Evolutionary conservation across 2,113 vertebrate genomes (phyloP).

Genomic region (Prolemur simus): DNA sequence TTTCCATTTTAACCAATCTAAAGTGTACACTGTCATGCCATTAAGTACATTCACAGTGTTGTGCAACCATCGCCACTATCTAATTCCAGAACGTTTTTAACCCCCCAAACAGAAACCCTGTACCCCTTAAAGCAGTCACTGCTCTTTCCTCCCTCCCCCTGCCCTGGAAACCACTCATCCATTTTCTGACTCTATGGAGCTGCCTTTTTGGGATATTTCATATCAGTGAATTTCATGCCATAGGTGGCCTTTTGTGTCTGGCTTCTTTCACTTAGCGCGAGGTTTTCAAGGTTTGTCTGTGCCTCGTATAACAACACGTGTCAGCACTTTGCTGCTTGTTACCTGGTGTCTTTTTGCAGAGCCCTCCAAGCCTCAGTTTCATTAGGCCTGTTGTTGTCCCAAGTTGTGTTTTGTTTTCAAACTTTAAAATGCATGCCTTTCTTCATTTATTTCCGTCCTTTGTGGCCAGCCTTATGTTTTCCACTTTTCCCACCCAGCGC

Average conservation of each 20-base stretch:
- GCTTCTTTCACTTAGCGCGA: neutral
- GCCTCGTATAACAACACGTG: rapidly evolving
- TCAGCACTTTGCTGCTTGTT: neutral
- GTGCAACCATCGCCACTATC: neutral
- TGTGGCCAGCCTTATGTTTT: neutral
- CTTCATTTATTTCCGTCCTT: neutral
- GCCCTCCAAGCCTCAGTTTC: neutral
- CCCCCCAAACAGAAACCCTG: neutral
- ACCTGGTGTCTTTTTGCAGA: neutral
- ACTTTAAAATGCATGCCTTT: neutral
- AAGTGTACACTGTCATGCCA: neutral
- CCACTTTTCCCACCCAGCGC: neutral
- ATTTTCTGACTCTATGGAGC: neutral
- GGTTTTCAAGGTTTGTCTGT: neutral
- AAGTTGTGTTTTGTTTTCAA: neutral
- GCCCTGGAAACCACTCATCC: neutral
- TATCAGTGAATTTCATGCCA: neutral
- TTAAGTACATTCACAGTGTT: neutral
- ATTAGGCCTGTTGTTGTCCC: neutral
- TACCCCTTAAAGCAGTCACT: neutral
- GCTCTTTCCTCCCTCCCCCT: neutral
- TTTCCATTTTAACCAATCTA: neutral
- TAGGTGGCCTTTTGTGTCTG: neutral
- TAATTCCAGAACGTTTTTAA: neutral
- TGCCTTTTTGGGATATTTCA: neutral